Evolutionary conservation across 2,797 vertebrate genomes (phyloP), one percentile per base, ranked within the genome.

Genomic region (Ctenosaura bakeri): DNA sequence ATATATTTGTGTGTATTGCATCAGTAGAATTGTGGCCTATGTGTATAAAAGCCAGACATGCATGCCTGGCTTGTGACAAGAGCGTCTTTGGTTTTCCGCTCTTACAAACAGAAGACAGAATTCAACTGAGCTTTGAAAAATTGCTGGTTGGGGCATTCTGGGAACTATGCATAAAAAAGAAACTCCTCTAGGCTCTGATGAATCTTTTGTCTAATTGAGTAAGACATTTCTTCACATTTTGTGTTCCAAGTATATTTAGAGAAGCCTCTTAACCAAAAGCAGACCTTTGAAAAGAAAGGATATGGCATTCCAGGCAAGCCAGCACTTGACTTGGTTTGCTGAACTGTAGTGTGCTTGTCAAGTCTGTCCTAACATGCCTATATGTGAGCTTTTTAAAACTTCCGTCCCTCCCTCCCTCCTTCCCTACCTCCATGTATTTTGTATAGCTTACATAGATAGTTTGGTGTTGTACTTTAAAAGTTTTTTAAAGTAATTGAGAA

Each of bases 281-380:
- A 91, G 22, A 6, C 13, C 89, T 54, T 87, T 89, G 80, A 78
- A 88, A 76, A 38, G 46, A 29, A 83, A 85, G 79, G 73, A 32
- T 2, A 24, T 20, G 52, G 38, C 80, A 64, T 54, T 54, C 84
- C 86, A 92, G 88, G 82, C 94, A 89, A 83, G 52, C 0, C 0
- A 84, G 24, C 54, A 32, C 1, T 2, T 50, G 90, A 83, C 56
- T 90, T 5, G 56, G 42, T 92, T 82, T 71, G 52, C 76, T 81
- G 80, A 84, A 66, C 64, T 91, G 46, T 91, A 56, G 13, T 52
- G 6, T n/a, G 5, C 74, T 6, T 56, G 6, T 16, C 32, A 69
- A 10, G 78, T n/a, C 91, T 56, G 1, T 90, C 88, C 90, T 84
- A 73, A 56, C 29, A 81, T 92, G 73, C 69, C 86, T 87, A 59